Evolutionary conservation across 2,888 invertebrate species (phyloP).

Genomic region (Cryptophagus acutangulus): DNA sequence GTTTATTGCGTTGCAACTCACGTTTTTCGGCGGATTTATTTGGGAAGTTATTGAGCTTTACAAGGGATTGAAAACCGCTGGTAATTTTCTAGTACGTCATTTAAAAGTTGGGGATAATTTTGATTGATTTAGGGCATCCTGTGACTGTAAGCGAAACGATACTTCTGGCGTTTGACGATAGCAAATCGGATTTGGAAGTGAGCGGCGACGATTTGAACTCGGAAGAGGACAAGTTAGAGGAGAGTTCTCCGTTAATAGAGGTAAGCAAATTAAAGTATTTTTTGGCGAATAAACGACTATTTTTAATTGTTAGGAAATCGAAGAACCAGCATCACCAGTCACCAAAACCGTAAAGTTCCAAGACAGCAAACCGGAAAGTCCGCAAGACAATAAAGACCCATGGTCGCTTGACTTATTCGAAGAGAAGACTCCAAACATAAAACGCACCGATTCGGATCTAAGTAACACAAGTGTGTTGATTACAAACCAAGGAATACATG

Average conservation of each 20-base stretch:
- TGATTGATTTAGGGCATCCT: slow-evolving; percentile 27
- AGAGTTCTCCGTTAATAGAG: too few species aligned
- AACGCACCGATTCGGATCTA: slow-evolving; percentile 22
- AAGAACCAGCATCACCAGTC: too few species aligned
- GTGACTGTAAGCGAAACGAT: slow-evolving; percentile 33
- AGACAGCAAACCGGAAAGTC: slow-evolving; percentile 2
- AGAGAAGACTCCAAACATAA: slow-evolving; percentile 24
- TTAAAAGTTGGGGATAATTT: neutral
- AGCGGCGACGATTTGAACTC: slow-evolving; percentile 21
- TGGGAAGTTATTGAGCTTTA: slow-evolving; percentile 58
- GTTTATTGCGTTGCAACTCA: slow-evolving; percentile 62
- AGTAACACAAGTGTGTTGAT: slow-evolving; percentile 35
- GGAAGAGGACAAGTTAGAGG: neutral
- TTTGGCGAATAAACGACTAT: too few species aligned
- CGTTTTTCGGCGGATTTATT: slow-evolving; percentile 63
- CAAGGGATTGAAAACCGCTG: slow-evolving; percentile 50
- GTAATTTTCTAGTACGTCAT: slow-evolving; percentile 34
- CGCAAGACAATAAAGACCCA: slow-evolving; percentile 33
- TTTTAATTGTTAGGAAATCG: too few species aligned
- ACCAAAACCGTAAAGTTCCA: slow-evolving; percentile 14
- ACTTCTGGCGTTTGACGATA: slow-evolving; percentile 33
- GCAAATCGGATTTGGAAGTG: slow-evolving; percentile 26
- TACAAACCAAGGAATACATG: slow-evolving; percentile 39
- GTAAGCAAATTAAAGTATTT: too few species aligned
- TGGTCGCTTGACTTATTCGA: slow-evolving; percentile 44